Percentiles rank a stretch among this genome's conserved stretches.
Evolutionary conservation across 1,140 invertebrate species (phyloP).

Genomic region (Drosophila miranda): DNA sequence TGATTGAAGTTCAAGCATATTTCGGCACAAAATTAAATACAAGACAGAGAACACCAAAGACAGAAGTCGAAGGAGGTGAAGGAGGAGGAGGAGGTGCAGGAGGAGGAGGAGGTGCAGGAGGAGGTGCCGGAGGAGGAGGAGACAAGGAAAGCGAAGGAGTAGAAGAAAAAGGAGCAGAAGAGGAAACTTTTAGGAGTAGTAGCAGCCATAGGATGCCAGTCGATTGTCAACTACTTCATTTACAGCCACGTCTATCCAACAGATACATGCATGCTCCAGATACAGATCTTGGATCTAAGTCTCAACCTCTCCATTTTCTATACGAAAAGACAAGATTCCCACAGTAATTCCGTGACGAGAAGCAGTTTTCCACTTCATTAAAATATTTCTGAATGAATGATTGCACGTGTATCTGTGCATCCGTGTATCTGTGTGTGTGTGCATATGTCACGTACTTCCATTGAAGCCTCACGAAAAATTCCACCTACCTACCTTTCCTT

Average conservation of each 20-base stretch:
- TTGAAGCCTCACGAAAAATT: slow-evolving; percentile 33
- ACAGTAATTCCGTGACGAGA: slow-evolving; percentile 17
- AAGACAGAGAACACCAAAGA: slow-evolving; percentile 17
- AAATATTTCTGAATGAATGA: slow-evolving; percentile 24
- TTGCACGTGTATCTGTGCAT: slow-evolving; percentile 7
- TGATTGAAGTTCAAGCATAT: slow-evolving; percentile 64
- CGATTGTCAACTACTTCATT: too few relatives aligned
- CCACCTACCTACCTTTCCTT: not conserved
- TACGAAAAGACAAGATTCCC: too few relatives aligned
- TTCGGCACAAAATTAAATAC: slow-evolving; percentile 61
- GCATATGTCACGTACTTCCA: slow-evolving; percentile 56
- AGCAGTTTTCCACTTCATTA: slow-evolving; percentile 50
- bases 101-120: not conserved
- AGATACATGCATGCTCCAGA: too few relatives aligned
- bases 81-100: too few relatives aligned
- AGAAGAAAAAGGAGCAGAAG: not conserved
- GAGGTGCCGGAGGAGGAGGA: not conserved
- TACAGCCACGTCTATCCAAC: too few relatives aligned
- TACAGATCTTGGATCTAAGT: too few relatives aligned
- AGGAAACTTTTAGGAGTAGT: not conserved
- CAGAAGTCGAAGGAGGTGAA: slow-evolving; percentile 2
- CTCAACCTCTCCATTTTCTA: too few relatives aligned
- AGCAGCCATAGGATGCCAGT: too few relatives aligned
- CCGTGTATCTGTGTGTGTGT: slow-evolving; percentile 11
- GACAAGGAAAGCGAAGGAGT: not conserved